phyloP scores from a whole-genome alignment of 2,113 vertebrate species.

The Callospermophilus lateralis region DNA sequence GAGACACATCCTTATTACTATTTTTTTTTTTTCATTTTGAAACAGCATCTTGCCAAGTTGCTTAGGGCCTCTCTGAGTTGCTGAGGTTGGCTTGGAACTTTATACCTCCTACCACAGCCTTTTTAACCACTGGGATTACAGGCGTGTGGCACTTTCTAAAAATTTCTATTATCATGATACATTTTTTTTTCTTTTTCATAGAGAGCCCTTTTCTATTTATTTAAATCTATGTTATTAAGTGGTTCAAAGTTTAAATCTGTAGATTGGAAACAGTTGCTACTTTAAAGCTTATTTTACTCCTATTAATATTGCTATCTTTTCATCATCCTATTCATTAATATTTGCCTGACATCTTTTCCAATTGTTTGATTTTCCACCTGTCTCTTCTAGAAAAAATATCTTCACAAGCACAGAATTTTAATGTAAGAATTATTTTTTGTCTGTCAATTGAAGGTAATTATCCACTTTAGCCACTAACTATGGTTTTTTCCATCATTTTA shows the following conservation, averaged over 20 bases:
- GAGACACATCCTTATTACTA: too few relatives aligned
- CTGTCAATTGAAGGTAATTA: neutral
- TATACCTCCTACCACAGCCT: too few relatives aligned
- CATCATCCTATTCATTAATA: neutral
- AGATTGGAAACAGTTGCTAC: neutral
- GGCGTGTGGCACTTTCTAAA: neutral
- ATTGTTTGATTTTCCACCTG: constrained; percentile 10
- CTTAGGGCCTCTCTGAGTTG: too few relatives aligned
- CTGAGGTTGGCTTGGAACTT: too few relatives aligned
- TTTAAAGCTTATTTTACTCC: neutral
- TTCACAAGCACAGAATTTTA: neutral
- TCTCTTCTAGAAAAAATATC: neutral
- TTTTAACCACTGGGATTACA: too few relatives aligned
- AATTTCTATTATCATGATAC: neutral
- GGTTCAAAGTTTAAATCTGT: neutral
- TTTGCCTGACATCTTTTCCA: neutral
- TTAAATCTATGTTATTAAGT: neutral
- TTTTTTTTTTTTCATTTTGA: too few relatives aligned
- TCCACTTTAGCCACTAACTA: neutral
- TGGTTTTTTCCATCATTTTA: neutral
- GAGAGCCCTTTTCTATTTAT: neutral
- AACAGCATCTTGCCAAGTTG: too few relatives aligned
- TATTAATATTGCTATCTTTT: neutral
- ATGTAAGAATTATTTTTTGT: neutral
- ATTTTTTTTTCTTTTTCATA: neutral